Evolutionary conservation across 2,113 vertebrate genomes (phyloP).

Genomic region (Cygnus atratus): DNA sequence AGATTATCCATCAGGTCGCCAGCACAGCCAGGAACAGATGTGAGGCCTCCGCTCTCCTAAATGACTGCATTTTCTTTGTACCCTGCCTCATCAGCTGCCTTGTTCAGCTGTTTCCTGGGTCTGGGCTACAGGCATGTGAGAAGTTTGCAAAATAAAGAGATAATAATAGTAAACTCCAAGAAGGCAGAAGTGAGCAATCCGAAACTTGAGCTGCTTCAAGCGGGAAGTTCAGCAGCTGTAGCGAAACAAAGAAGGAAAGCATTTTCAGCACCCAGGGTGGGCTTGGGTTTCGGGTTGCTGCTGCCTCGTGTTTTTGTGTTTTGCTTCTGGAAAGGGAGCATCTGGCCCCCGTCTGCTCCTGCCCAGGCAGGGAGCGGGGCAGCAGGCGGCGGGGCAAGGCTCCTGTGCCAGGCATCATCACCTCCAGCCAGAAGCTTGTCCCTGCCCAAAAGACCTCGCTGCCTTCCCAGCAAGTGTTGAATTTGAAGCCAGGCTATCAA

Average conservation of each 20-base stretch:
- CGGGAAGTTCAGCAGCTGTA: not conserved
- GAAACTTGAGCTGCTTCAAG: not conserved
- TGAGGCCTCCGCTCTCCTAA: fast-evolving
- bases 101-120: not conserved
- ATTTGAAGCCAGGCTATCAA: fast-evolving
- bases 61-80: fast-evolving
- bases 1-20: fast-evolving
- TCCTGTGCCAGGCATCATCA: fast-evolving
- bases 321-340: not conserved
- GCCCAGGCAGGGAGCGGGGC: no score
- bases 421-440: fast-evolving
- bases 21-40: not conserved
- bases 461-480: not conserved
- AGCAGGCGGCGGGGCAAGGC: fast-evolving
- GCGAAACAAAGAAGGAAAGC: not conserved
- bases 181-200: not conserved
- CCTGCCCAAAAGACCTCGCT: fast-evolving
- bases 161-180: fast-evolving
- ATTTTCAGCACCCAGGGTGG: fast-evolving
- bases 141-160: not conserved
- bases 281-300: fast-evolving
- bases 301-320: not conserved
- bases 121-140: not conserved
- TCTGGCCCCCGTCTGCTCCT: not conserved
- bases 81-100: not conserved